Conservation (phyloP, 2,797 vertebrate species). For the Sebastes hubbsi region DNA sequence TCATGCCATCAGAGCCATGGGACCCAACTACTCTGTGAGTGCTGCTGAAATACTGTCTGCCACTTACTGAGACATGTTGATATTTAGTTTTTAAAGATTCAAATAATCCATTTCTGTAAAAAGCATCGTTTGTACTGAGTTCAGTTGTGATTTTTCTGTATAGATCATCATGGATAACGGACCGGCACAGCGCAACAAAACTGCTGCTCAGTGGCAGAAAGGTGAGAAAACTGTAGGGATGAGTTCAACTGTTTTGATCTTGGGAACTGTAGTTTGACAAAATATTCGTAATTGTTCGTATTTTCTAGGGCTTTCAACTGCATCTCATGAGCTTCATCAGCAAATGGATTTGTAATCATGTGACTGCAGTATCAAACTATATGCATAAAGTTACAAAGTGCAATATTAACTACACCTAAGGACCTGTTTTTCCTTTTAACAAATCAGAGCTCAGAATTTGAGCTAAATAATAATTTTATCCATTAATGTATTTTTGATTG, state of each 20-base stretch:
- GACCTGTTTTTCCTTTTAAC: background rate
- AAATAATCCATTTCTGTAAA: background rate
- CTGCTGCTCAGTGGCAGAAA: slow-evolving; percentile 81
- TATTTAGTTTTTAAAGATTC: background rate
- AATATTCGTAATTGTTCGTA: too few species aligned
- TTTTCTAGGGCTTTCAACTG: too few species aligned
- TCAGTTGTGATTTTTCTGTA: background rate
- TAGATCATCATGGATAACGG: slow-evolving; percentile 89
- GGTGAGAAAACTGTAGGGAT: slow-evolving; percentile 59
- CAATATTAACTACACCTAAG: background rate
- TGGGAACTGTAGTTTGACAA: too few species aligned
- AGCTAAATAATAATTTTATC: background rate
- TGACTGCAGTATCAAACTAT: background rate
- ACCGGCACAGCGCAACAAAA: slow-evolving; percentile 72
- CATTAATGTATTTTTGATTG: background rate
- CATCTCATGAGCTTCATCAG: accelerated
- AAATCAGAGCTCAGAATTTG: background rate
- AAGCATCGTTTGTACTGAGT: background rate
- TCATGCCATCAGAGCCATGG: slow-evolving; percentile 87
- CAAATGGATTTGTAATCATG: too few species aligned
- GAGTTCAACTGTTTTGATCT: too few species aligned
- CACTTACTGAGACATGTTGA: background rate
- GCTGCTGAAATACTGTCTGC: background rate
- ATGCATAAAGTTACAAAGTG: background rate
- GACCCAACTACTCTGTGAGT: slow-evolving; percentile 86